Evolutionary conservation across 2,888 invertebrate species (phyloP), one percentile per base, ranked within the genome.

Genomic region (Scrobipalpa atriplicella): DNA sequence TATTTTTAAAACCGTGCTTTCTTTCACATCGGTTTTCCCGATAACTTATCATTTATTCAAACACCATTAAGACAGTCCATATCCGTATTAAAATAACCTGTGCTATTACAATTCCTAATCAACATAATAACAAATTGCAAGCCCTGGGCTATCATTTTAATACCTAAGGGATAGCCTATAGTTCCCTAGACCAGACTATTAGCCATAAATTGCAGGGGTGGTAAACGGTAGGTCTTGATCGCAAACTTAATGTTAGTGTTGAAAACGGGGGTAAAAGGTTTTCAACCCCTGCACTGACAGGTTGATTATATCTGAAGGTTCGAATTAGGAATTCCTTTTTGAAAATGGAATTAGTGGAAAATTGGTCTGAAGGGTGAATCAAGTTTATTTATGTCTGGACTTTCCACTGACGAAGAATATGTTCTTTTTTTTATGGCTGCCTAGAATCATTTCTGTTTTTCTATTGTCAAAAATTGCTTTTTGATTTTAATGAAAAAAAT

Each of bases 181-280:
- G 47, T 66, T 64, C n/a, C 58, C 66, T 64, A 71, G 73, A 72
- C 71, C 70, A 67, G 69, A 29, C 58, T 58, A 58, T 58, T 58
- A 58, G 58, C 69, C 66, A 69, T 54, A 71, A 76, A 77, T 75
- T 74, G 74, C 68, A 71, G 75, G 73, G 74, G 70, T 64, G 62
- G 66, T 70, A 74, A 75, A 73, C 72, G 72, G 69, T 73, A 64
- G 67, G 66, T 64, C 70, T 75, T 76, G 76, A 77, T 77, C 76
- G 73, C 29, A 21, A 63, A 13, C 10, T 58, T 58, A 58, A 36
- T 58, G n/a, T 29, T 62, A 68, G 66, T 67, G 70, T 68, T 73
- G 68, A 74, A 74, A 56, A 72, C 73, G 74, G 67, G 43, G 54
- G 68, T 64, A 47, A 29, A 65, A 65, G 68, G 68, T 67, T 66